A percentile compares a stretch with the other conserved stretches of the same genome.
phyloP scores from a whole-genome alignment of 2,113 vertebrate genomes.

The Mesoclemmys tuberculata region DNA sequence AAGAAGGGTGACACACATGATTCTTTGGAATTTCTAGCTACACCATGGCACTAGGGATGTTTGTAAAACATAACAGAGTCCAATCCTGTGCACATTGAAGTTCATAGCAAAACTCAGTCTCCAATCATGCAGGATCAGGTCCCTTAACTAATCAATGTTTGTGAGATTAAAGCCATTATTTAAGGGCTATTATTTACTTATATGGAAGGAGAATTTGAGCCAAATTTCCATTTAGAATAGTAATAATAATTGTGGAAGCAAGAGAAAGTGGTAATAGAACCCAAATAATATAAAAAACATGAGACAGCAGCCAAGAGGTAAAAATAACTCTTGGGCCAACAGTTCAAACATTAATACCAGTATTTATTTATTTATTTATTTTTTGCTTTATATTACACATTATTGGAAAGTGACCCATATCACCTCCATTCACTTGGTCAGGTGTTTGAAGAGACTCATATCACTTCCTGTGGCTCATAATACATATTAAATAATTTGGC shows the following conservation, averaged over 20 bases:
- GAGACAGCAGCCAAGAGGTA: conserved; percentile 16
- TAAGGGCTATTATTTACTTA: conserved; percentile 17
- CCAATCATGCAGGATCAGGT: not conserved
- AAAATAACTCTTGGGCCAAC: not conserved
- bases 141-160: not conserved
- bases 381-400: not conserved
- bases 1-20: not conserved
- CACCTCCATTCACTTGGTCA: conserved; percentile 19
- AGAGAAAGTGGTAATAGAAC: conserved; percentile 13
- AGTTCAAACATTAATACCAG: not conserved
- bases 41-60: not conserved
- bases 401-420: conserved; percentile 28
- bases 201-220: not conserved
- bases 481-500: not conserved
- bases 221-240: conserved; percentile 6
- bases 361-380: not conserved
- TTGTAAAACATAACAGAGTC: not conserved
- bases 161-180: not conserved
- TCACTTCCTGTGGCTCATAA: not conserved
- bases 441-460: not conserved
- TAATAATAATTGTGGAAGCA: conserved; percentile 2
- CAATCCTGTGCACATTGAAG: not conserved
- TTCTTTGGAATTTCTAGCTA: not conserved
- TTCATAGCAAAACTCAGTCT: conserved; percentile 4
- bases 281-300: not conserved